phyloP scores from a whole-genome alignment of 2,797 vertebrate genomes.

The Silurus lanzhouensis region DNA sequence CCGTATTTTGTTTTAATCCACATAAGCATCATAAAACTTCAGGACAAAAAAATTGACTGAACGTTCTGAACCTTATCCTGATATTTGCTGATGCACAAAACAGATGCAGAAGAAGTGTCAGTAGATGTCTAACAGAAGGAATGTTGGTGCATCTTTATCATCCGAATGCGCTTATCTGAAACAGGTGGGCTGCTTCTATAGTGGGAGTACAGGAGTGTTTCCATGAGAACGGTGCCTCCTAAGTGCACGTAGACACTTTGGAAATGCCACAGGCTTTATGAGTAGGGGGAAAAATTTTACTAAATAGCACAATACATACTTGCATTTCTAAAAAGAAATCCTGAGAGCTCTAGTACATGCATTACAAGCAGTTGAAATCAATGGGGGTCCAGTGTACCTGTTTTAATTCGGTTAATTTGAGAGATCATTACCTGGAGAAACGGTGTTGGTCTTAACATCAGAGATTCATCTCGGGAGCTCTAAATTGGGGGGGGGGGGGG shows the following conservation, averaged over 20 bases:
- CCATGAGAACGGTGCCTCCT: slow-evolving; percentile 57
- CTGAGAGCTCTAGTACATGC: not conserved
- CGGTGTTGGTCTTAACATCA: slow-evolving; percentile 24
- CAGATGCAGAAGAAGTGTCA: not conserved
- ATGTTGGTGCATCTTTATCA: slow-evolving; percentile 38
- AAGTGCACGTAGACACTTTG: slow-evolving; percentile 44
- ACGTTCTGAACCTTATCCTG: not conserved
- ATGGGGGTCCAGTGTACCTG: not conserved
- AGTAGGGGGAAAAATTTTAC: slow-evolving; percentile 5
- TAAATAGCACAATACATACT: not conserved
- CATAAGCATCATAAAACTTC: not conserved
- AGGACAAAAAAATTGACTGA: not conserved
- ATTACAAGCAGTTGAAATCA: not conserved
- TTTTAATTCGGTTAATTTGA: not conserved
- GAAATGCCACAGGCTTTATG: slow-evolving; percentile 44
- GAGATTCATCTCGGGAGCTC: slow-evolving; percentile 33
- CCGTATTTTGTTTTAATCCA: not conserved
- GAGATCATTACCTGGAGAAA: slow-evolving; percentile 28
- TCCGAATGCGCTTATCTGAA: slow-evolving; percentile 50
- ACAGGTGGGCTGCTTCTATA: slow-evolving; percentile 59
- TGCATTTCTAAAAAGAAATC: not conserved
- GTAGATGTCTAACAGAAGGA: slow-evolving; percentile 18
- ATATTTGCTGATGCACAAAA: not conserved
- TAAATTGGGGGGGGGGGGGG: slow-evolving; percentile 3
- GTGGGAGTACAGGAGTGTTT: slow-evolving; percentile 57